A percentile compares a stretch with the other conserved stretches of the same genome.
phyloP scores from a whole-genome alignment of 1,140 invertebrate genomes.

The Achatina immaculata region DNA sequence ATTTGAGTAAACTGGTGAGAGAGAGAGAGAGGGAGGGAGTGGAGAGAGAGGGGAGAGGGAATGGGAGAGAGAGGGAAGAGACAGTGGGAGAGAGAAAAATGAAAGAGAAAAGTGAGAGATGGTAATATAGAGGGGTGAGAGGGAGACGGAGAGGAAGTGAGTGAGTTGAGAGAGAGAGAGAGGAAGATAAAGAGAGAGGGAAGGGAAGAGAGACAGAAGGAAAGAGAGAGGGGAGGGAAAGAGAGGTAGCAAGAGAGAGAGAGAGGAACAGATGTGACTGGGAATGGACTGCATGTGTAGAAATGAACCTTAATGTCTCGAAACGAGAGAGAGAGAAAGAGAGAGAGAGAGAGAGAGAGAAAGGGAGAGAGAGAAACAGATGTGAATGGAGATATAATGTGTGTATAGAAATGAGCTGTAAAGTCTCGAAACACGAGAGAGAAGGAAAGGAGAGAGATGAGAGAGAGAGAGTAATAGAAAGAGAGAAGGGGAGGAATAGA shows the following conservation, averaged over 20 bases:
- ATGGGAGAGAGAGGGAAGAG: neutral
- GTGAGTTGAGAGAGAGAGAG: neutral
- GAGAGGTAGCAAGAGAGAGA: slow-evolving; percentile 13
- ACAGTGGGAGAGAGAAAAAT: neutral
- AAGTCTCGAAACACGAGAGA: too few relatives aligned
- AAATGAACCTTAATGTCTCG: too few relatives aligned
- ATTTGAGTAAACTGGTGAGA: neutral
- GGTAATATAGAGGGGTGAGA: neutral
- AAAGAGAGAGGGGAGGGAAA: neutral
- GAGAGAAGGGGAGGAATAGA: neutral
- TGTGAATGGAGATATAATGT: too few relatives aligned
- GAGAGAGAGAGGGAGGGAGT: slow-evolving; percentile 13
- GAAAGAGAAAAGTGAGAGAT: neutral
- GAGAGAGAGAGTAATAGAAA: neutral
- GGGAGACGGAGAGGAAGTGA: neutral
- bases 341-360: too few relatives aligned
- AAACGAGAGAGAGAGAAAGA: too few relatives aligned
- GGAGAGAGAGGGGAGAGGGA: neutral
- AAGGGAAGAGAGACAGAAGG: slow-evolving; percentile 5
- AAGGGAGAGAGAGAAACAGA: neutral
- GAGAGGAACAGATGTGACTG: neutral
- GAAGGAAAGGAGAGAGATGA: too few relatives aligned
- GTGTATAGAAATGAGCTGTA: too few relatives aligned
- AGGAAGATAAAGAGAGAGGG: slow-evolving; percentile 11
- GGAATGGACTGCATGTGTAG: too few relatives aligned